Conservation (phyloP, 2,113 vertebrate species). For the Silurus glanis region DNA sequence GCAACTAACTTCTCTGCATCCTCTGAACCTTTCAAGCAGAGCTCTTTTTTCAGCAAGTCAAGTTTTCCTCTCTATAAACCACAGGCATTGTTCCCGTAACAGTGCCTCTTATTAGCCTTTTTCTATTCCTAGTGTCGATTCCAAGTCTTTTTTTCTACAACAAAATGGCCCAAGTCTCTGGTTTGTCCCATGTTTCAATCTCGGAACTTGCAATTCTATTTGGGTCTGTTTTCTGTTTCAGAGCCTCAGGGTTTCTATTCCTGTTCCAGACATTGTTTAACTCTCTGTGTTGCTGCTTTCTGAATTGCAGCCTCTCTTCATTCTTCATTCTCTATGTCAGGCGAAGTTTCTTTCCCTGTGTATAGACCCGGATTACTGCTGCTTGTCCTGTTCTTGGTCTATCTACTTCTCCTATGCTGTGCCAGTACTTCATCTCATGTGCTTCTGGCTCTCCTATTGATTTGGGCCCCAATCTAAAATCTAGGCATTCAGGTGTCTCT, state of each 20-base stretch:
- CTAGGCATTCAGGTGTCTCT: not conserved
- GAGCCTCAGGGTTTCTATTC: constrained; percentile 54
- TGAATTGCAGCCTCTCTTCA: not conserved
- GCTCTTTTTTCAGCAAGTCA: not conserved
- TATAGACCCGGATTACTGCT: not conserved
- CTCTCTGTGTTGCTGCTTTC: not conserved
- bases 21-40: not conserved
- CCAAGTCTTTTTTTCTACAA: not conserved
- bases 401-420: not conserved
- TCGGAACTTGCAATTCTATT: not conserved
- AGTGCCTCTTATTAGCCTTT: not conserved
- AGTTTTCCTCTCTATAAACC: not conserved
- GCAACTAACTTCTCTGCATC: not conserved
- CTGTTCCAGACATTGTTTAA: constrained; percentile 52
- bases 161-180: not conserved
- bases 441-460: constrained; percentile 20
- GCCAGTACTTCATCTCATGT: not conserved
- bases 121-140: not conserved
- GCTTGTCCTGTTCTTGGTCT: not conserved
- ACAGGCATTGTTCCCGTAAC: not conserved
- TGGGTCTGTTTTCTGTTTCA: constrained; percentile 5
- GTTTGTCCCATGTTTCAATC: not conserved
- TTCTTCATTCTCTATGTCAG: not conserved
- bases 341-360: not conserved
- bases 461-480: not conserved